Evolutionary conservation across 1,140 invertebrate genomes (phyloP).

Genomic region (Achroia grisella): DNA sequence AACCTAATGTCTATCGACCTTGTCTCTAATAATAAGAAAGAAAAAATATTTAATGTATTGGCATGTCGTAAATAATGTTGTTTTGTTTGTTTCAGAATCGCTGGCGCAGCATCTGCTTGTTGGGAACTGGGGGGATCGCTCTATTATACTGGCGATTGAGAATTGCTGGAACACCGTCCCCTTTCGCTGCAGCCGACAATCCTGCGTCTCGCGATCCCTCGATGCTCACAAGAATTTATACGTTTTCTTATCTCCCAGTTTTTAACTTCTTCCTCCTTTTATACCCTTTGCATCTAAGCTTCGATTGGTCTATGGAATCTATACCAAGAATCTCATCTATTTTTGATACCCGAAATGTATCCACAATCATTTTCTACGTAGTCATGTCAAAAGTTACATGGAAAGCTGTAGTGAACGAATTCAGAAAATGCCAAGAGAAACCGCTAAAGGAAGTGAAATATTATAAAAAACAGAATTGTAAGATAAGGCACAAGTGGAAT

Average conservation of each 20-base stretch:
- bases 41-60: neutral
- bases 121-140: slow-evolving; percentile 74
- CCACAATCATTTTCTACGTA: slow-evolving; percentile 82
- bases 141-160: slow-evolving; percentile 78
- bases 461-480: slow-evolving; percentile 52
- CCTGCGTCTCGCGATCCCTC: slow-evolving; percentile 87
- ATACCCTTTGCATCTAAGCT: slow-evolving; percentile 88
- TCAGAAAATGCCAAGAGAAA: slow-evolving; percentile 48
- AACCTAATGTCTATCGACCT: neutral
- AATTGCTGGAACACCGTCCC: slow-evolving; percentile 79
- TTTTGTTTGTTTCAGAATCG: slow-evolving; percentile 77
- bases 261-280: slow-evolving; percentile 90
- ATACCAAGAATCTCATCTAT: slow-evolving; percentile 85
- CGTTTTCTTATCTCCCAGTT: slow-evolving; percentile 90
- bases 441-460: slow-evolving; percentile 37
- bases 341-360: slow-evolving; percentile 83
- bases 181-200: slow-evolving; percentile 93
- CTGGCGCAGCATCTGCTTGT: slow-evolving; percentile 77
- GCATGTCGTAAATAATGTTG: slow-evolving; percentile 1
- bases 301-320: slow-evolving; percentile 97
- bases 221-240: slow-evolving; percentile 82
- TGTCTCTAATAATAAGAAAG: neutral
- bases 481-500: slow-evolving; percentile 56
- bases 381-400: slow-evolving; percentile 70
- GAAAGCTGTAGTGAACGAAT: slow-evolving; percentile 46